phyloP scores from a whole-genome alignment of 2,888 invertebrate genomes.

The Smittia aterrima region DNA sequence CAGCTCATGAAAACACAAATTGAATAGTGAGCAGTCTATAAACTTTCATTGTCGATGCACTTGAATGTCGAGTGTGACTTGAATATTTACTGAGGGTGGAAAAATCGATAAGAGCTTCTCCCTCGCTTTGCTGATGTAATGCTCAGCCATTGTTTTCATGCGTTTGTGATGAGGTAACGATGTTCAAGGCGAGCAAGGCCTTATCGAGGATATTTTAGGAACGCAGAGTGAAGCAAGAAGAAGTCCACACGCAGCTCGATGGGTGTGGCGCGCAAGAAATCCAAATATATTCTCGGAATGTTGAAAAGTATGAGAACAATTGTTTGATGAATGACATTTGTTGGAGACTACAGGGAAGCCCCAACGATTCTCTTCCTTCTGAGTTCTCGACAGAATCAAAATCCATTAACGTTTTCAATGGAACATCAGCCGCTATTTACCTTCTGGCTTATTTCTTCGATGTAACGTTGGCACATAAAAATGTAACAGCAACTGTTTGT shows the following conservation, averaged over 20 bases:
- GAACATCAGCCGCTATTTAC: not conserved
- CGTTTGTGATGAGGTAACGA: not conserved
- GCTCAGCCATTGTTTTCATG: not conserved
- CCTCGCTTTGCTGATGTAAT: slow-evolving; percentile 9
- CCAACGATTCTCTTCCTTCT: not conserved
- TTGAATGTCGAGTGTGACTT: not conserved
- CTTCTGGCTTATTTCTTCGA: slow-evolving; percentile 1
- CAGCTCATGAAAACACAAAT: not conserved
- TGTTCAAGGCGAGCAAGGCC: not conserved
- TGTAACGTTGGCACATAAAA: not conserved
- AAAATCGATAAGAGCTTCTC: not conserved
- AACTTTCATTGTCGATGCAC: not conserved
- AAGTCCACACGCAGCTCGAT: not conserved
- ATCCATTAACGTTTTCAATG: not conserved
- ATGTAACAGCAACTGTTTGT: not conserved
- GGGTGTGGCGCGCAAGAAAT: slow-evolving; percentile 8
- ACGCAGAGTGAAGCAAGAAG: not conserved
- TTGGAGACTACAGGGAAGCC: too few species aligned
- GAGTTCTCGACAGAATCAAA: not conserved
- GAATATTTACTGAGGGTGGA: not conserved
- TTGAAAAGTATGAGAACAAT: not conserved
- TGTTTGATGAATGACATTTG: not conserved
- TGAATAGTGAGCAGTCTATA: too few species aligned
- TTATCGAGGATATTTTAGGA: slow-evolving; percentile 1
- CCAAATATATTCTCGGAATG: too few species aligned